Evolutionary conservation across 2,113 vertebrate species (phyloP).

Genomic region (Phyllostomus hastatus): DNA sequence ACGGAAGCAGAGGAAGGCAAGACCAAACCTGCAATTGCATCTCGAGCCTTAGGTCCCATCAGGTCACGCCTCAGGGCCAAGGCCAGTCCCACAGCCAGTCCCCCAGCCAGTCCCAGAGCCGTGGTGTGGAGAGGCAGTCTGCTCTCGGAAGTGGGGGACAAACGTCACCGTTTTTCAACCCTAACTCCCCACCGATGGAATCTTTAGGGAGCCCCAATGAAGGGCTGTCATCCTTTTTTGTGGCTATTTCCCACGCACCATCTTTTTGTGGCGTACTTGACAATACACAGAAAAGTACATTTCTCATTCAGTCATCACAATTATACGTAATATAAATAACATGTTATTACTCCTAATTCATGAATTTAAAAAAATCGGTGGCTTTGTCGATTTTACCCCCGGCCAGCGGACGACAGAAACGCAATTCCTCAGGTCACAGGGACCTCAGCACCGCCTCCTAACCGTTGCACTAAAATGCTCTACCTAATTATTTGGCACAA

Average conservation of each 20-base stretch:
- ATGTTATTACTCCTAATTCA: background rate
- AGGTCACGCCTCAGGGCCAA: background rate
- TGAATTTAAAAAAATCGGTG: background rate
- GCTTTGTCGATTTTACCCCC: background rate
- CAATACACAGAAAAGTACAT: background rate
- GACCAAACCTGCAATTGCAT: background rate
- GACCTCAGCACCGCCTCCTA: background rate
- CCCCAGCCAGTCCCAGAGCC: background rate
- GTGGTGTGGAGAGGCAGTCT: background rate
- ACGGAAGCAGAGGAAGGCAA: background rate
- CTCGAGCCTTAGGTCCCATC: background rate
- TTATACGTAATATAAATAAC: background rate
- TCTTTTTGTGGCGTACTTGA: background rate
- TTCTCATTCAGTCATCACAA: background rate
- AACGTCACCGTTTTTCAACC: background rate
- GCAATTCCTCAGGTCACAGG: background rate
- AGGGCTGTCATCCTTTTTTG: background rate
- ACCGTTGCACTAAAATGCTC: background rate
- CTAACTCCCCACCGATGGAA: background rate
- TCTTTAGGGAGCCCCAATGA: background rate
- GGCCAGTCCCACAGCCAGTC: background rate
- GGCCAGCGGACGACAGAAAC: background rate
- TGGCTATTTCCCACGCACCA: background rate
- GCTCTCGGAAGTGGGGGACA: background rate
- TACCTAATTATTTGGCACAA: slow-evolving; percentile 34